Base-by-base conservation (phyloP, 2,888 invertebrate genomes). In the Aspidapion aeneum region DNA sequence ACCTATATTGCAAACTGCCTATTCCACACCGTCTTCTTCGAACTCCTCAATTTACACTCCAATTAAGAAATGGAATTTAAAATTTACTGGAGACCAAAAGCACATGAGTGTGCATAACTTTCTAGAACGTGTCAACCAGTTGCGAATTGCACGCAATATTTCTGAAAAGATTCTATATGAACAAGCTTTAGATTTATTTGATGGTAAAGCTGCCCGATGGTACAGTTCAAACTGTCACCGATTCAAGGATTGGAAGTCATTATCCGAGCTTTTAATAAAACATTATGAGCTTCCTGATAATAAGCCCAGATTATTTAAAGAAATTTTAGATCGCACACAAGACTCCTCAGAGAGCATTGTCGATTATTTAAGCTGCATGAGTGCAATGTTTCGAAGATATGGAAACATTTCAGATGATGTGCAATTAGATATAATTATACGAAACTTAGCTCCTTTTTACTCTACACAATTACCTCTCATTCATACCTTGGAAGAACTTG, bases 211-310 rank as follows among this genome's bases (percentile, higher is more conserved):
- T n/a, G n/a, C n/a, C n/a, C n/a, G n/a, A n/a, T n/a, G n/a, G n/a
- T n/a, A n/a, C n/a, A n/a, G n/a, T n/a, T n/a, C n/a, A n/a, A n/a
- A n/a, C n/a, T n/a, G n/a, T n/a, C n/a, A n/a, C n/a, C n/a, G n/a
- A n/a, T n/a, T n/a, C n/a, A n/a, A n/a, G n/a, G n/a, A n/a, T n/a
- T 58, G 62, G 52, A 5, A 21, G 20, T 3, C 48, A 18, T 48
- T 61, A 18, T 18, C n/a, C 1, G 20, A 9, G 18, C 17, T 61
- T 7, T n/a, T 61, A 1, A n/a, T 20, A n/a, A n/a, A 20, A 16
- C 50, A 61, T 18, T 61, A 21, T 50, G 56, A 49, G 22, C 61
- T 57, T 1, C 50, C 50, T n/a, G 61, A 61, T 50, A 57, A 61
- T 50, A 54, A 55, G 3, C 3, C 20, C 19, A 58, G 54, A 18